phyloP scores from a whole-genome alignment of 2,888 invertebrate species.

The Oscheius onirici region DNA sequence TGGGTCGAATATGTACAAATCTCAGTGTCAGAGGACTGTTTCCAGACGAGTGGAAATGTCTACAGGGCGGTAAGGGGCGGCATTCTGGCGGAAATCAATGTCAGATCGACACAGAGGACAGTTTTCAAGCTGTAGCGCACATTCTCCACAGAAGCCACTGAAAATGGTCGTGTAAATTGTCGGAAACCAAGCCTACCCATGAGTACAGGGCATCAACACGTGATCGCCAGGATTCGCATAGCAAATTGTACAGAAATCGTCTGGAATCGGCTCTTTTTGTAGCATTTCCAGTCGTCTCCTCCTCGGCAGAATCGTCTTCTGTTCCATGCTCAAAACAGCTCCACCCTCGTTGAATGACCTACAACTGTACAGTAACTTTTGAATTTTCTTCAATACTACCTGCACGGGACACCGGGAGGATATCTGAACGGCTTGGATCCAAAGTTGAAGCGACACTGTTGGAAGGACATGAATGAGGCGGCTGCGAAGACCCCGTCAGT shows the following conservation, averaged over 20 bases:
- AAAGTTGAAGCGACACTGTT: slow-evolving; percentile 73
- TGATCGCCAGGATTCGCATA: slow-evolving; percentile 84
- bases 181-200: slow-evolving; percentile 79
- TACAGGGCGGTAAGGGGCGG: not conserved
- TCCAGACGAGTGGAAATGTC: slow-evolving; percentile 7
- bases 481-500: slow-evolving; percentile 91
- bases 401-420: slow-evolving; percentile 78
- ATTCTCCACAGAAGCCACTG: slow-evolving; percentile 85
- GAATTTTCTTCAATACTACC: slow-evolving; percentile 40
- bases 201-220: slow-evolving; percentile 83
- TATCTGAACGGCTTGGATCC: slow-evolving; percentile 83
- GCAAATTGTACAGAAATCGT: slow-evolving; percentile 85
- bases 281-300: slow-evolving; percentile 83
- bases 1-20: not conserved
- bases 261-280: slow-evolving; percentile 78
- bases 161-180: slow-evolving; percentile 63
- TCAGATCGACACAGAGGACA: slow-evolving; percentile 86
- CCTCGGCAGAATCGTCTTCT: slow-evolving; percentile 84
- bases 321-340: slow-evolving; percentile 81
- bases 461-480: slow-evolving; percentile 95
- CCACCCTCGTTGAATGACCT: slow-evolving; percentile 76
- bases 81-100: not conserved
- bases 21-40: not conserved
- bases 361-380: slow-evolving; percentile 65
- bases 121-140: slow-evolving; percentile 82